These are phyloP conservation scores for Apamea anceps DNA, from an alignment of 2,888 invertebrate species.

Conservation along the genomic window DNA sequence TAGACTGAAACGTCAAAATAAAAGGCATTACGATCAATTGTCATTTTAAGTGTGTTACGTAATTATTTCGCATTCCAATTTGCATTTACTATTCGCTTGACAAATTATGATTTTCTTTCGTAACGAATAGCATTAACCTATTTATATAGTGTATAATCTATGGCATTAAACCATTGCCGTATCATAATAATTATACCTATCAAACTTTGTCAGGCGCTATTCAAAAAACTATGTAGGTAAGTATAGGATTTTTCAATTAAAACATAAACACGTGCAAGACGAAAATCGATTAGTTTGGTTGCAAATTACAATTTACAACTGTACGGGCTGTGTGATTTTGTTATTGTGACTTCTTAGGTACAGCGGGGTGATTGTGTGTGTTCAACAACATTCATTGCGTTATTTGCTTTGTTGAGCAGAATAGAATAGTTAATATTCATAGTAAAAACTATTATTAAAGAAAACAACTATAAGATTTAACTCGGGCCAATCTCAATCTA, in stretches of 20 bases:
- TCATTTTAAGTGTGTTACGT: neutral
- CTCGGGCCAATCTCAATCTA: neutral
- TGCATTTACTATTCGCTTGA: neutral
- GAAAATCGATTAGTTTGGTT: neutral
- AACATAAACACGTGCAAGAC: neutral
- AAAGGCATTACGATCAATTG: neutral
- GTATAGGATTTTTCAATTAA: neutral
- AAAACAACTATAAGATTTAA: neutral
- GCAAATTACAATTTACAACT: neutral
- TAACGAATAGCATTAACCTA: neutral
- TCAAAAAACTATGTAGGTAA: slow-evolving; percentile 3
- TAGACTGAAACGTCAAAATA: too few relatives aligned
- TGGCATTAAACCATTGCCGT: neutral
- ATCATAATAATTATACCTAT: neutral
- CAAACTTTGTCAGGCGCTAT: neutral
- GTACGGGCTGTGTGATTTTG: neutral
- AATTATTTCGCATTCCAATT: neutral
- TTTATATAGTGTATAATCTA: too few relatives aligned
- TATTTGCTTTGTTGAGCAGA: neutral
- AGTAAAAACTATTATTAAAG: neutral
- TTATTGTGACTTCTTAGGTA: neutral
- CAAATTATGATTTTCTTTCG: neutral
- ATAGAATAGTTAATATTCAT: too few relatives aligned
- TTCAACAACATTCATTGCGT: too few relatives aligned
- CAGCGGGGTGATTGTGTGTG: too few relatives aligned